These are phyloP conservation scores for Nephrotoma guestfalica DNA, from an alignment of 2,888 invertebrate genomes.

Conservation along the genomic window DNA sequence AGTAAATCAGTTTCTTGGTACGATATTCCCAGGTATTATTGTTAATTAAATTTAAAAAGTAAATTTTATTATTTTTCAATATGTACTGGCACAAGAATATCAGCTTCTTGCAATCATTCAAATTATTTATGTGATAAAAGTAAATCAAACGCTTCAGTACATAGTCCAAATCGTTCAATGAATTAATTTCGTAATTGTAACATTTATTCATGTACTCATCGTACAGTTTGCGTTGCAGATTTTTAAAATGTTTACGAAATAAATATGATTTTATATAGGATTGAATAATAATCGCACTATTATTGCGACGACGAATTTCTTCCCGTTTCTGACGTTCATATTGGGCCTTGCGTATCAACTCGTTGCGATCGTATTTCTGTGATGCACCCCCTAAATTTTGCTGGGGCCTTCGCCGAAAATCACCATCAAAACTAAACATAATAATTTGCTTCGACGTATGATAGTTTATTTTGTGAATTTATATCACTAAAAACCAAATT, in stretches of 20 bases:
- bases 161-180: constrained; percentile 33
- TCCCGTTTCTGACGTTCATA: constrained; percentile 77
- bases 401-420: constrained; percentile 70
- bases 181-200: constrained; percentile 33
- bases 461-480: background rate
- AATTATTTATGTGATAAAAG: constrained; percentile 49
- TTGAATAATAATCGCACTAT: constrained; percentile 69
- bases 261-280: constrained; percentile 65
- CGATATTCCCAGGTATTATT: constrained; percentile 28
- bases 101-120: constrained; percentile 49
- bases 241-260: constrained; percentile 49
- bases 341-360: constrained; percentile 64
- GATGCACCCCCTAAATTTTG: constrained; percentile 86
- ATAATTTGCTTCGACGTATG: background rate
- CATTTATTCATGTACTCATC: constrained; percentile 41
- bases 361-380: constrained; percentile 49
- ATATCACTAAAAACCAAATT: background rate
- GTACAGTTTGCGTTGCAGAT: constrained; percentile 50
- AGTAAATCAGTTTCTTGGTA: constrained; percentile 26
- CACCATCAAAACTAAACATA: constrained; percentile 78
- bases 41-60: constrained; percentile 24
- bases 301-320: constrained; percentile 57
- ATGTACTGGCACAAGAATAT: constrained; percentile 30
- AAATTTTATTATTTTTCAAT: constrained; percentile 23
- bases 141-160: constrained; percentile 56